A percentile compares a stretch with the other conserved stretches of the same genome.
phyloP scores from a whole-genome alignment of 2,113 vertebrate species.

The Pelvicachromis taeniatus region DNA sequence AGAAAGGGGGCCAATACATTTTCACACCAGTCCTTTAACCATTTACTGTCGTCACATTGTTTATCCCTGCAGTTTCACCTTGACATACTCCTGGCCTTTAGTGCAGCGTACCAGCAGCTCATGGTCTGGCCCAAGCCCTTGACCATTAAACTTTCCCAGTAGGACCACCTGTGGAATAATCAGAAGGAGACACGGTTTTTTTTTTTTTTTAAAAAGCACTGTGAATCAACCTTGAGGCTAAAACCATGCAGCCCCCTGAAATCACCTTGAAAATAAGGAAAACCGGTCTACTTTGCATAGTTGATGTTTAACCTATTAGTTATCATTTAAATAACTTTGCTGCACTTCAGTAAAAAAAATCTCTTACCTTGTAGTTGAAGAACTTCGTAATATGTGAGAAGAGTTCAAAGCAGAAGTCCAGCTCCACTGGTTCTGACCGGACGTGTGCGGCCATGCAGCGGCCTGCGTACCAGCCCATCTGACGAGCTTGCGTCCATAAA shows the following conservation, averaged over 20 bases:
- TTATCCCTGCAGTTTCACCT: conserved; percentile 58
- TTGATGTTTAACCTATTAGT: conserved; percentile 21
- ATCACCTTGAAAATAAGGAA: background rate
- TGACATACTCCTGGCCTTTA: conserved; percentile 87
- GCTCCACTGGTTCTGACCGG: conserved; percentile 74
- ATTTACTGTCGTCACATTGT: background rate
- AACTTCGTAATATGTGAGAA: conserved; percentile 96
- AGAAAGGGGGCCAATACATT: background rate
- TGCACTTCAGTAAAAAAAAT: background rate
- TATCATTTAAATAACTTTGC: background rate
- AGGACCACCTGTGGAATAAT: conserved; percentile 82
- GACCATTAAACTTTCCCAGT: conserved; percentile 92
- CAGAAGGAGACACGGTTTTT: background rate
- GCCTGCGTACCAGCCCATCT: conserved; percentile 94
- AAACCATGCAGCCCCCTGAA: background rate
- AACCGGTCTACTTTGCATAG: background rate
- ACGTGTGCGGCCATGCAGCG: conserved; percentile 84
- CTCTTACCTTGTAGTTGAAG: conserved; percentile 92
- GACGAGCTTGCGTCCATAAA: conserved; percentile 94
- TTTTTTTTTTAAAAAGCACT: background rate
- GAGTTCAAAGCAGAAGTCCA: conserved; percentile 97
- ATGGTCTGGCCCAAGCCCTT: conserved; percentile 83
- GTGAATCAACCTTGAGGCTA: background rate
- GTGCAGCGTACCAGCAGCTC: conserved; percentile 91
- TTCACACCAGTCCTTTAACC: background rate